Conservation (phyloP, 2,888 invertebrate genomes). For the Plusia festucae region DNA sequence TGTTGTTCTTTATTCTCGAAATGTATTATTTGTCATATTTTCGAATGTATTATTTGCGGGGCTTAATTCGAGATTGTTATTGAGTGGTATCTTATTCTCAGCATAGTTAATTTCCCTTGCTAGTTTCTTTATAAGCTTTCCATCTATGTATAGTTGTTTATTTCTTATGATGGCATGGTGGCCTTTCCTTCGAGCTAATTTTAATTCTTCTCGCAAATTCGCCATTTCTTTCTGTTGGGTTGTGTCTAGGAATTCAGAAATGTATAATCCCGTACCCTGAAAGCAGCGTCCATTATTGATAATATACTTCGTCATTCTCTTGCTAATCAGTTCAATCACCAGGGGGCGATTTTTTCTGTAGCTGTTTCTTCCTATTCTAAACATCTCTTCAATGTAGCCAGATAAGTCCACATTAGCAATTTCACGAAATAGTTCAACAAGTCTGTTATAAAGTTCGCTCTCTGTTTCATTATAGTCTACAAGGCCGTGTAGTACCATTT, state of each 20-base stretch:
- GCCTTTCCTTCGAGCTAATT: conserved; percentile 8
- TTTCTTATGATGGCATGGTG: conserved; percentile 5
- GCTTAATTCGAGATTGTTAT: neutral
- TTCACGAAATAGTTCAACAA: conserved; percentile 5
- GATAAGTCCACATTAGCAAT: conserved; percentile 1
- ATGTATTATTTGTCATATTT: neutral
- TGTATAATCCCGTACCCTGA: neutral
- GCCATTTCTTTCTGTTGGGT: neutral
- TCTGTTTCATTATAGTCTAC: neutral
- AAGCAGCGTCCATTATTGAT: neutral
- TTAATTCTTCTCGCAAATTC: conserved; percentile 6
- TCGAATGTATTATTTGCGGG: neutral
- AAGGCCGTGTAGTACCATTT: neutral
- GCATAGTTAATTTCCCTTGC: neutral
- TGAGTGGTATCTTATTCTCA: neutral
- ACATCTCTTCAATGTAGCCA: conserved; percentile 12
- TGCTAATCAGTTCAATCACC: neutral
- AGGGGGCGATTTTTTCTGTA: neutral
- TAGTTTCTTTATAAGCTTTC: neutral
- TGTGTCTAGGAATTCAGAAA: neutral
- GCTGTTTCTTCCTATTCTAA: conserved; percentile 8
- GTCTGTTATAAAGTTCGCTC: conserved; percentile 6
- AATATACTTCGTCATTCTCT: conserved; percentile 10
- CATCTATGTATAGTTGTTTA: neutral
- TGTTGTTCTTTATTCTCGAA: neutral